A percentile compares a stretch with the other conserved stretches of the same genome.
phyloP scores from a whole-genome alignment of 2,113 vertebrate species.

The Saccopteryx leptura region DNA sequence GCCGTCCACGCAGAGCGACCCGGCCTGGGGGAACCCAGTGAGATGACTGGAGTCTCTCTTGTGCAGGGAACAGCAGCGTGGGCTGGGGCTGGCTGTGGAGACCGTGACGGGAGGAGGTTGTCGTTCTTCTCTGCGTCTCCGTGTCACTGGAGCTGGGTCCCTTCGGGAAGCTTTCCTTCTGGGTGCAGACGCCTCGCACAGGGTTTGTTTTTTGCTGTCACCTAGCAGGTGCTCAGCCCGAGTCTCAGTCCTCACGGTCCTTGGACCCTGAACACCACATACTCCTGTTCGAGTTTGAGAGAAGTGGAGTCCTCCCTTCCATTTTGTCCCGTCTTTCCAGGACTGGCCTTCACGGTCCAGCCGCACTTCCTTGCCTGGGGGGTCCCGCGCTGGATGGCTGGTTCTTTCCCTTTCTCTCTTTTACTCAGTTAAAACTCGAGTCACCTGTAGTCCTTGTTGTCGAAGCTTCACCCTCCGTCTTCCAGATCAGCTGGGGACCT shows the following conservation, averaged over 20 bases:
- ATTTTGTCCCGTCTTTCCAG: neutral
- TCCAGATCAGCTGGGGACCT: neutral
- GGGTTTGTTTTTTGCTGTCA: neutral
- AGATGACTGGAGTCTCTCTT: neutral
- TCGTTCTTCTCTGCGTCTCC: neutral
- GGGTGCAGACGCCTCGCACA: neutral
- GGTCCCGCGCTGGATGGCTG: neutral
- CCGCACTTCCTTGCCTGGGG: neutral
- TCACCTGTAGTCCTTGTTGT: no score
- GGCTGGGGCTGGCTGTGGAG: neutral
- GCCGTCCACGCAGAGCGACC: neutral
- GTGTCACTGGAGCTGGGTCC: neutral
- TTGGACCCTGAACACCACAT: neutral
- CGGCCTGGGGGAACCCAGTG: neutral
- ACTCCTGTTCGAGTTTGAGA: neutral
- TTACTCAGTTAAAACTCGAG: no score
- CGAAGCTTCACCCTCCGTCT: neutral
- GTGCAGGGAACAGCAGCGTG: neutral
- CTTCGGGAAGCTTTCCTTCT: constrained; percentile 1
- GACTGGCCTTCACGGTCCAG: neutral
- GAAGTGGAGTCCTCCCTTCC: neutral
- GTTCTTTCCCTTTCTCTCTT: neutral
- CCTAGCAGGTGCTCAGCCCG: neutral
- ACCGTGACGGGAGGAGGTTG: neutral
- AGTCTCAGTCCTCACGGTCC: neutral